A percentile compares a stretch with the other conserved stretches of the same genome.
Conservation (phyloP, 30 jellyfish, hydroid and myxozoan genomes). For the Chironex yamaguchii region DNA sequence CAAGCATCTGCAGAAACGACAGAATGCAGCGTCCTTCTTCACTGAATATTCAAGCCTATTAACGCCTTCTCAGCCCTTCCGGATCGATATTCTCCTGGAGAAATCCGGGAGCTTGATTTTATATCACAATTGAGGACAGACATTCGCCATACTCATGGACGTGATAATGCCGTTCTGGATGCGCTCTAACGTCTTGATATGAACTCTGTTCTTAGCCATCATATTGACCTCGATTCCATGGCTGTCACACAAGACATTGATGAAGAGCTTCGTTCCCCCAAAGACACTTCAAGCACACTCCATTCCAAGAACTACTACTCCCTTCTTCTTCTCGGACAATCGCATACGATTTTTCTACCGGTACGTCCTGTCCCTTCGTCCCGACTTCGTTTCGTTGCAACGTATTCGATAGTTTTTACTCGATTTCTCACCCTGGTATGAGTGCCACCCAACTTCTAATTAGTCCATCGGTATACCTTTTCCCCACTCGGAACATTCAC, state of each 20-base stretch:
- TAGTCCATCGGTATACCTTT: constrained; percentile 25
- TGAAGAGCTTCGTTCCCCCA: not conserved
- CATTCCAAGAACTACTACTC: constrained; percentile 4
- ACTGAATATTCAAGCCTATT: no score
- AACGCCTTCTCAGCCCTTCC: constrained; percentile 37
- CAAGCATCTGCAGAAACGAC: no score
- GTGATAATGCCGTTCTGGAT: constrained; percentile 47
- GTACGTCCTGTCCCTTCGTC: constrained; percentile 32
- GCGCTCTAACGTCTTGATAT: constrained; percentile 49
- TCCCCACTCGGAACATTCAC: constrained; percentile 50
- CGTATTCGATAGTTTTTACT: constrained; percentile 20
- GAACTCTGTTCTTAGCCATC: not conserved
- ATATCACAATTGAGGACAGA: constrained; percentile 51
- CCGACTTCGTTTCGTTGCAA: constrained; percentile 9
- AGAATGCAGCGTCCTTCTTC: no score
- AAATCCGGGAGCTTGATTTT: constrained; percentile 47
- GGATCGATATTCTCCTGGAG: constrained; percentile 52
- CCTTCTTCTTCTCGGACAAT: constrained; percentile 15
- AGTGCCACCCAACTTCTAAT: no score
- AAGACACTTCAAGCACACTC: not conserved
- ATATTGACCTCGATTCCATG: constrained; percentile 1
- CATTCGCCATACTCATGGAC: constrained; percentile 35
- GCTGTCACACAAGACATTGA: constrained; percentile 41
- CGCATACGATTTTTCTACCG: constrained; percentile 55
- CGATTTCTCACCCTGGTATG: no score